Evolutionary conservation across 2,113 vertebrate species (phyloP), one percentile per base, ranked within the genome.

Genomic region (Stictonetta naevosa): DNA sequence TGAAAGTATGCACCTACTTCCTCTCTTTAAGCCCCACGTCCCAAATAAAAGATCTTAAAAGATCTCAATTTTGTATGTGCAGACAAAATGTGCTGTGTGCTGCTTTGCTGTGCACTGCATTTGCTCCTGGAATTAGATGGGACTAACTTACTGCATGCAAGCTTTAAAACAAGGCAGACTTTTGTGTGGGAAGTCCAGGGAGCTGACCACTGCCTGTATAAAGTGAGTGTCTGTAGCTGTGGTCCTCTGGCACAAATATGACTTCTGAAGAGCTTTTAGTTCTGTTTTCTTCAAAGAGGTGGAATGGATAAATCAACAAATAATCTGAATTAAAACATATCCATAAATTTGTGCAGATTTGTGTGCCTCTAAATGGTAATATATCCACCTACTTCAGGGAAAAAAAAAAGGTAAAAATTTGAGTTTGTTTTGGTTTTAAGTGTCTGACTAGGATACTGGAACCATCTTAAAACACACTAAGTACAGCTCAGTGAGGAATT

Each of bases 291-390:
- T 95, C 92, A 93, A 97, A 97, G 90, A 90, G 92, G 91, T 96
- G 88, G 96, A 95, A 62, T 63, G 50, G 83, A 90, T 95, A 97
- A 96, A 97, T 92, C 94, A 95, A 96, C 88, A 96, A 90, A 96
- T 95, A 97, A 97, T 96, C 94, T 79, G 90, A 96, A 94, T 96
- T 97, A 95, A 72, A 97, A 67, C 86, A 64, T 34, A 91, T 85
- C 80, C 90, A 81, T 95, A 94, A 95, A 95, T 87, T 93, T 83
- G 22, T 84, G 29, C 23, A 23, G 78, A 83, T 97, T 96, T 96
- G 83, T 21, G 25, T 79, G 56, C 44, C 81, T 94, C 90, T 85
- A 42, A 90, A 75, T 86, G 67, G 76, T 73, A 91, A 85, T 92
- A 91, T 44, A 87, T 66, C 64, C 31, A 69, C 29, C 48, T 5